Conservation (phyloP, 2,888 invertebrate species). For the Drosophila phalerata region DNA sequence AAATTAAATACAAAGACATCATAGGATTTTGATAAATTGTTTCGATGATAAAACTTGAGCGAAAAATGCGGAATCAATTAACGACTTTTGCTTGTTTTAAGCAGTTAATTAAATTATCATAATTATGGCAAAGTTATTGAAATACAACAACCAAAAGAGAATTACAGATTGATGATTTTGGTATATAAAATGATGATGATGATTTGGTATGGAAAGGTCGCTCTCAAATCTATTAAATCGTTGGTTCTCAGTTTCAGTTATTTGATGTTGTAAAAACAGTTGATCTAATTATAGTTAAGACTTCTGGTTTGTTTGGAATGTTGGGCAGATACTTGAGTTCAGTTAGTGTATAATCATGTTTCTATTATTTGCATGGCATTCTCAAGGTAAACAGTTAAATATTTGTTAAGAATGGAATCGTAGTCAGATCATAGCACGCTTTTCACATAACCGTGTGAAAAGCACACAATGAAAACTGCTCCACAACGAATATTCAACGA, state of each 20-base stretch:
- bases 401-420: conserved; percentile 57
- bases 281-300: conserved; percentile 4
- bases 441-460: conserved; percentile 76
- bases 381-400: conserved; percentile 64
- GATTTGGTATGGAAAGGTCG: background rate
- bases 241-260: background rate
- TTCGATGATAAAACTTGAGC: conserved; percentile 50
- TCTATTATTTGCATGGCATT: conserved; percentile 35
- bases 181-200: background rate
- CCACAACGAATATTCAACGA: background rate
- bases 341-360: conserved; percentile 1
- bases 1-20: conserved; percentile 32
- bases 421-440: conserved; percentile 69
- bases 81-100: conserved; percentile 27
- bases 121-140: conserved; percentile 37
- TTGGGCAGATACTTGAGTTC: background rate
- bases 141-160: background rate
- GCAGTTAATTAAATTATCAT: conserved; percentile 55
- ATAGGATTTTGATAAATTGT: conserved; percentile 34
- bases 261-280: background rate
- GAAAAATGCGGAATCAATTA: conserved; percentile 59
- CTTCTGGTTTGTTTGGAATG: background rate
- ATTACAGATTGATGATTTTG: background rate
- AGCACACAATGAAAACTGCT: conserved; percentile 52
- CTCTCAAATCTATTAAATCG: background rate